Percentiles rank a stretch among this genome's conserved stretches.
Conservation (phyloP, 1,140 invertebrate species). For the Magallana ariakensis region DNA sequence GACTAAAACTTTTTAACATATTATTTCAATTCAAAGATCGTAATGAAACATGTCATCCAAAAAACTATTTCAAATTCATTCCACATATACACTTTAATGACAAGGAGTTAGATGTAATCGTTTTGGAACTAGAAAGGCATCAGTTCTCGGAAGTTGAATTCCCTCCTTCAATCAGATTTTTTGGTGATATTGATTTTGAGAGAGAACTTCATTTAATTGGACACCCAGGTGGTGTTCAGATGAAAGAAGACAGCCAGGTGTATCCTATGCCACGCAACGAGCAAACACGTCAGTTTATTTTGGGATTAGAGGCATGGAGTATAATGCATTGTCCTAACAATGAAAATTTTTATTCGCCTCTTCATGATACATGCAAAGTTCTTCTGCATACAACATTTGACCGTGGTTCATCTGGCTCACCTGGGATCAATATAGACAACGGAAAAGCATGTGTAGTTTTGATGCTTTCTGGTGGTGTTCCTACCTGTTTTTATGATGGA, state of each 20-base stretch:
- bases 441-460: neutral
- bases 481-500: neutral
- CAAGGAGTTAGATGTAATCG: neutral
- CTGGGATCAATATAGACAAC: neutral
- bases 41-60: neutral
- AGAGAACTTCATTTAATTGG: neutral
- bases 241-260: slow-evolving; percentile 2
- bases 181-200: neutral
- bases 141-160: neutral
- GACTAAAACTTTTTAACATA: too few species aligned
- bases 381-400: neutral
- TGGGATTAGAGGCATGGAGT: neutral
- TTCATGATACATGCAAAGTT: neutral
- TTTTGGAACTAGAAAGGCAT: neutral
- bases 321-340: neutral
- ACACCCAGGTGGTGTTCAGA: neutral
- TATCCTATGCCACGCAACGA: neutral
- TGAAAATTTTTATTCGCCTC: neutral
- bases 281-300: neutral
- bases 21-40: too few species aligned
- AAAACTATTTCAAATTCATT: neutral
- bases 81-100: neutral
- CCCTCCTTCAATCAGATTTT: neutral
- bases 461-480: neutral
- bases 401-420: neutral